Evolutionary conservation across 2,113 vertebrate species (phyloP).

Genomic region (Columba janthina): DNA sequence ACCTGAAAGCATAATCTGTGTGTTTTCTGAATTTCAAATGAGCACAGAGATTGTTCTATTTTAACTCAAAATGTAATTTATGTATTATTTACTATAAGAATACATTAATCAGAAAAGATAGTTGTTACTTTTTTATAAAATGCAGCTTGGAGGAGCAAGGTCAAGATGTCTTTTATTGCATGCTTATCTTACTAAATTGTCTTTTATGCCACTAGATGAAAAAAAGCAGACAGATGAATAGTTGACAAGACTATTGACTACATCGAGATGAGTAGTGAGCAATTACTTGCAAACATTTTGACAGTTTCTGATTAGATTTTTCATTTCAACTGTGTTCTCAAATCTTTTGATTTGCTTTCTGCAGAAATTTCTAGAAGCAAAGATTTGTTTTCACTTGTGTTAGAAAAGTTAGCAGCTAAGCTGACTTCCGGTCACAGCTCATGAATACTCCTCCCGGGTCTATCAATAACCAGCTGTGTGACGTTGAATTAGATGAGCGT

Average conservation of each 20-base stretch:
- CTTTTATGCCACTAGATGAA: constrained; percentile 8
- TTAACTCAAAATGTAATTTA: constrained; percentile 59
- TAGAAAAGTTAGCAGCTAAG: background rate
- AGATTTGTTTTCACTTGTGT: background rate
- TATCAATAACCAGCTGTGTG: background rate
- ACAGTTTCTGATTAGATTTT: background rate
- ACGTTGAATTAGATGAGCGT: background rate
- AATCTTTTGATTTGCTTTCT: background rate
- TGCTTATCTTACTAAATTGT: constrained; percentile 15
- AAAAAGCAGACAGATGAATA: background rate
- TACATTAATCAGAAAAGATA: constrained; percentile 31
- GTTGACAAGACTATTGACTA: background rate
- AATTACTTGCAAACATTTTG: background rate
- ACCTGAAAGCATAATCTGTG: constrained; percentile 70
- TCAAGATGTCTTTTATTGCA: constrained; percentile 22
- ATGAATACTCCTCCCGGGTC: background rate
- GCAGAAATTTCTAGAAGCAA: background rate
- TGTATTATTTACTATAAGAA: constrained; percentile 64
- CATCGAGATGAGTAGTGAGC: background rate
- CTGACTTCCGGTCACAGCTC: background rate
- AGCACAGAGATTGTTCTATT: constrained; percentile 57
- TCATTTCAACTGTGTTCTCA: background rate
- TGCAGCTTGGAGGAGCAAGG: background rate
- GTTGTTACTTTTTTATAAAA: constrained; percentile 42
- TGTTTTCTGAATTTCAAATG: constrained; percentile 73